These are phyloP conservation scores for Noctua comes DNA, from an alignment of 2,888 invertebrate genomes.

Conservation along the genomic window DNA sequence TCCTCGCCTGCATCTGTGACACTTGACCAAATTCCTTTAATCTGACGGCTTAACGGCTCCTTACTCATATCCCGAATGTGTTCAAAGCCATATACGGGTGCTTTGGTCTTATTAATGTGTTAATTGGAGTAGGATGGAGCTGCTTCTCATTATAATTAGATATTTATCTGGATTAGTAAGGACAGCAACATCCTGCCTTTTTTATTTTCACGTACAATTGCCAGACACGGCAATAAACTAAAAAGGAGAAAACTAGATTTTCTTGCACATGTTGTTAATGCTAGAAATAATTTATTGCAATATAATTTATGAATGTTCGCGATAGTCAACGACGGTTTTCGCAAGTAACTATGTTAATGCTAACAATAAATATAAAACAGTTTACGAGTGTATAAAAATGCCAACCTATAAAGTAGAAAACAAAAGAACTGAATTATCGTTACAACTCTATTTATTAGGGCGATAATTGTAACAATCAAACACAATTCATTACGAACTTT, in stretches of 20 bases:
- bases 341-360: slow-evolving; percentile 47
- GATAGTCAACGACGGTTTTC: slow-evolving; percentile 38
- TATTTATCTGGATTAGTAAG: slow-evolving; percentile 18
- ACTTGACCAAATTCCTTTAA: slow-evolving; percentile 83
- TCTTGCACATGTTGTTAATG: slow-evolving; percentile 12
- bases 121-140: slow-evolving; percentile 36
- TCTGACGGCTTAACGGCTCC: slow-evolving; percentile 73
- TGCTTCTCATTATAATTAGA: slow-evolving; percentile 47
- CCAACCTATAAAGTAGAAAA: slow-evolving; percentile 34
- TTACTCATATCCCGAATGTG: slow-evolving; percentile 69
- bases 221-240: slow-evolving; percentile 16
- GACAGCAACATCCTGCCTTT: slow-evolving; percentile 42
- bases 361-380: slow-evolving; percentile 51
- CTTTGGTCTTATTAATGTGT: slow-evolving; percentile 50
- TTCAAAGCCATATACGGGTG: slow-evolving; percentile 71
- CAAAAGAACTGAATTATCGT: slow-evolving; percentile 43
- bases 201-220: slow-evolving; percentile 22
- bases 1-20: slow-evolving; percentile 80
- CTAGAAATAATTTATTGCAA: slow-evolving; percentile 23
- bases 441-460: slow-evolving; percentile 24
- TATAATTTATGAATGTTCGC: slow-evolving; percentile 44
- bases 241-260: slow-evolving; percentile 40
- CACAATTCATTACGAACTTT: slow-evolving; percentile 3
- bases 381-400: slow-evolving; percentile 46
- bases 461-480: slow-evolving; percentile 33